These are phyloP conservation scores for Lymantria monacha DNA, from an alignment of 2,888 invertebrate species.

Conservation along the genomic window DNA sequence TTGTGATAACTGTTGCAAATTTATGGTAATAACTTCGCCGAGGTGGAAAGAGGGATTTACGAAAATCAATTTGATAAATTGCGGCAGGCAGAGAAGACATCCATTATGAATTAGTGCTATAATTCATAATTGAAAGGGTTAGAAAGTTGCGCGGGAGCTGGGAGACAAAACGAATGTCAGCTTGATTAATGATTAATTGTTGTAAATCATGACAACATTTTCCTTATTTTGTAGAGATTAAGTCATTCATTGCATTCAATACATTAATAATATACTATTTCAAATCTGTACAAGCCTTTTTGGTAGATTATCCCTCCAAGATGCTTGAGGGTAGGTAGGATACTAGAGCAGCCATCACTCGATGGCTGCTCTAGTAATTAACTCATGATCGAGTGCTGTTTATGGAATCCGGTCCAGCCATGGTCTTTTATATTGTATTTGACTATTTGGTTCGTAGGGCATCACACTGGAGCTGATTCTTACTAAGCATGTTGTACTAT, in stretches of 20 bases:
- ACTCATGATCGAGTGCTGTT: too few species aligned
- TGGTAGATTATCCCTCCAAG: too few species aligned
- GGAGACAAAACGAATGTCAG: conserved; percentile 74
- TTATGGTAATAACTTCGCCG: conserved; percentile 64
- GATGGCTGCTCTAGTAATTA: too few species aligned
- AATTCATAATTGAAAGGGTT: conserved; percentile 80
- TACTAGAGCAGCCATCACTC: too few species aligned
- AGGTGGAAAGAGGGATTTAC: conserved; percentile 60
- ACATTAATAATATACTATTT: too few species aligned
- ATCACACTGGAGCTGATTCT: too few species aligned
- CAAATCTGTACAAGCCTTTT: too few species aligned
- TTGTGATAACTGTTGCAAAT: conserved; percentile 70
- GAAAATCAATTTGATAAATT: conserved; percentile 79
- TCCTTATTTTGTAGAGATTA: conserved; percentile 38
- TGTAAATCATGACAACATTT: conserved; percentile 37
- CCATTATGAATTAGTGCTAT: conserved; percentile 78
- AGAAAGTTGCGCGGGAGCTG: conserved; percentile 58
- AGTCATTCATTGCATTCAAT: conserved; percentile 29
- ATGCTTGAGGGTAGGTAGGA: too few species aligned
- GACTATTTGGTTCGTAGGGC: too few species aligned
- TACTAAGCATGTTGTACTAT: too few species aligned
- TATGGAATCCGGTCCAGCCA: too few species aligned
- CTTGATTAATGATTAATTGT: conserved; percentile 74
- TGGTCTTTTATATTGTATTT: too few species aligned
- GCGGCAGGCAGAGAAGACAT: conserved; percentile 66